Evolutionary conservation across 2,113 vertebrate species (phyloP).

Genomic region (Trogon melanurus): DNA sequence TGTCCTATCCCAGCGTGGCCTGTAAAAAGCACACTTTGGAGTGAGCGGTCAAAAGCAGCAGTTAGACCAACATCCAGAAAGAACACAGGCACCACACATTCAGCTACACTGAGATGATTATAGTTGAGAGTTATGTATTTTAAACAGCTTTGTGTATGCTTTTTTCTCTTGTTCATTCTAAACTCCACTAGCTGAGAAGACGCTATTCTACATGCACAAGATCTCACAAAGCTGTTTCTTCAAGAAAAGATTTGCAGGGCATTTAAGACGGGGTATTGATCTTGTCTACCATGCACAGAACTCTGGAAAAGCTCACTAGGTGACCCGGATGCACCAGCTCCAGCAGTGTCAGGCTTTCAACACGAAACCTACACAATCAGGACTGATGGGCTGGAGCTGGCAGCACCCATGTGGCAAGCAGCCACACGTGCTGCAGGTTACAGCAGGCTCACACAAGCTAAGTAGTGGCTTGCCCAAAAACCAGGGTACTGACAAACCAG

Average conservation of each 20-base stretch:
- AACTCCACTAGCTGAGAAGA: background rate
- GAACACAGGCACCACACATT: background rate
- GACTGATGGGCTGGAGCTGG: background rate
- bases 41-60: background rate
- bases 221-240: background rate
- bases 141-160: background rate
- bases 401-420: background rate
- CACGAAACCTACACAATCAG: background rate
- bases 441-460: rapidly evolving
- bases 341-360: background rate
- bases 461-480: background rate
- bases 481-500: background rate
- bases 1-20: slow-evolving; percentile 88
- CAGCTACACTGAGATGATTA: background rate
- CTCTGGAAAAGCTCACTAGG: background rate
- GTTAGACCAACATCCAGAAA: background rate
- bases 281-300: rapidly evolving
- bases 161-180: background rate
- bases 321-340: background rate
- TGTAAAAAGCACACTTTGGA: slow-evolving; percentile 32
- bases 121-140: rapidly evolving
- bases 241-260: rapidly evolving
- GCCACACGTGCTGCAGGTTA: rapidly evolving
- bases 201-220: rapidly evolving
- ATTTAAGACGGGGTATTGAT: background rate